A percentile compares a stretch with the other conserved stretches of the same genome.
Evolutionary conservation across 2,797 vertebrate species (phyloP).

Genomic region (Discoglossus pictus): DNA sequence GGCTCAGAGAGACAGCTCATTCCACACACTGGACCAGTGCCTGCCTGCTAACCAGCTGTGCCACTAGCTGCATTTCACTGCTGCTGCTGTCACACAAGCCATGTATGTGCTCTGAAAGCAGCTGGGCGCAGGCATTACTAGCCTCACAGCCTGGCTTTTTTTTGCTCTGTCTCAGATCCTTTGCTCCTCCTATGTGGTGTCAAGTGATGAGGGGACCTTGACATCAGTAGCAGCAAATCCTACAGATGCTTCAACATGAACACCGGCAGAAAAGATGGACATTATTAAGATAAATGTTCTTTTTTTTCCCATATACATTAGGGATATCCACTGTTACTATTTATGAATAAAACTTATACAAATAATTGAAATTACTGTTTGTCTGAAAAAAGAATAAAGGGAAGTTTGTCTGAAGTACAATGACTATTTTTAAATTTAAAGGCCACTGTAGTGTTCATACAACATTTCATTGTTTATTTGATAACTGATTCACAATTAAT

Average conservation of each 20-base stretch:
- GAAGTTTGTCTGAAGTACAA: too few relatives aligned
- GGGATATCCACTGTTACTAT: background rate
- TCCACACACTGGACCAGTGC: slow-evolving; percentile 78
- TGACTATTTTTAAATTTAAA: too few relatives aligned
- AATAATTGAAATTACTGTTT: background rate
- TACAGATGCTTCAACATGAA: slow-evolving; percentile 43
- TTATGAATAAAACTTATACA: background rate
- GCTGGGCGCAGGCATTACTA: slow-evolving; percentile 69
- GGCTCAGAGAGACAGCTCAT: slow-evolving; percentile 68
- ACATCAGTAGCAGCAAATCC: slow-evolving; percentile 48
- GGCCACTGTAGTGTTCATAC: too few relatives aligned
- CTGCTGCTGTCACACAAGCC: slow-evolving; percentile 72
- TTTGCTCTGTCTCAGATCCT: slow-evolving; percentile 63
- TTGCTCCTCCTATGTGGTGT: slow-evolving; percentile 74
- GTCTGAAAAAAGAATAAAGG: background rate
- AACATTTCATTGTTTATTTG: too few relatives aligned
- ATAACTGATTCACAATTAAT: too few relatives aligned
- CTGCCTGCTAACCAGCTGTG: slow-evolving; percentile 74
- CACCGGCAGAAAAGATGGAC: slow-evolving; percentile 27
- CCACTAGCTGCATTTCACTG: slow-evolving; percentile 68
- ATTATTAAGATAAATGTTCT: too few relatives aligned
- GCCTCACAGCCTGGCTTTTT: slow-evolving; percentile 58
- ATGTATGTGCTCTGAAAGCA: slow-evolving; percentile 81
- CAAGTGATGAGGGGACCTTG: slow-evolving; percentile 58
- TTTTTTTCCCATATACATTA: too few relatives aligned